phyloP scores from a whole-genome alignment of 2,888 invertebrate genomes.

The Geophilus truncorum region DNA sequence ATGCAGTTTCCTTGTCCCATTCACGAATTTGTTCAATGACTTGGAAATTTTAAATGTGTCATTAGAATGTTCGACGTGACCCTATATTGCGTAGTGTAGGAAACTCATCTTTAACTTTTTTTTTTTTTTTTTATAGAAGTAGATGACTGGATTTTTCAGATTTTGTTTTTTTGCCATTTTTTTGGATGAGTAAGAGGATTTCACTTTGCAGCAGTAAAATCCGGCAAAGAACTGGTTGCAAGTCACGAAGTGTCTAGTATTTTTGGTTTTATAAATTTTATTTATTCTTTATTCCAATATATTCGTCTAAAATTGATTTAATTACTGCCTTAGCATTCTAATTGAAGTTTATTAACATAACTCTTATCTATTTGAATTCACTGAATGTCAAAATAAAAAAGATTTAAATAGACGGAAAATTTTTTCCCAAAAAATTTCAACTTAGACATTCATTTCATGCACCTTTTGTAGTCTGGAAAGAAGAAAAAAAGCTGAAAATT shows the following conservation, averaged over 20 bases:
- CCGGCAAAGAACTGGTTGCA: not conserved
- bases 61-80: not conserved
- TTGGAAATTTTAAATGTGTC: not conserved
- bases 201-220: not conserved
- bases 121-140: not conserved
- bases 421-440: not conserved
- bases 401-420: not conserved
- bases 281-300: not conserved
- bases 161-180: not conserved
- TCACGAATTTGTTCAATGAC: not conserved
- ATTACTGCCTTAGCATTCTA: not conserved
- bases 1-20: slow-evolving; percentile 4
- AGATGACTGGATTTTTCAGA: not conserved
- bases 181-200: not conserved
- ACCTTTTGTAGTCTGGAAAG: not conserved
- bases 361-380: too few species aligned
- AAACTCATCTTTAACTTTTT: not conserved
- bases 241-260: not conserved
- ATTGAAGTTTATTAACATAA: not conserved
- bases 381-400: not conserved
- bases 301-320: not conserved
- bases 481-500: not conserved
- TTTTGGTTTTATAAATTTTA: not conserved
- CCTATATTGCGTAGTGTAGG: not conserved
- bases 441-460: not conserved